These are phyloP conservation scores for Nothoprocta perdicaria DNA, from an alignment of 2,113 vertebrate species.

Conservation along the genomic window DNA sequence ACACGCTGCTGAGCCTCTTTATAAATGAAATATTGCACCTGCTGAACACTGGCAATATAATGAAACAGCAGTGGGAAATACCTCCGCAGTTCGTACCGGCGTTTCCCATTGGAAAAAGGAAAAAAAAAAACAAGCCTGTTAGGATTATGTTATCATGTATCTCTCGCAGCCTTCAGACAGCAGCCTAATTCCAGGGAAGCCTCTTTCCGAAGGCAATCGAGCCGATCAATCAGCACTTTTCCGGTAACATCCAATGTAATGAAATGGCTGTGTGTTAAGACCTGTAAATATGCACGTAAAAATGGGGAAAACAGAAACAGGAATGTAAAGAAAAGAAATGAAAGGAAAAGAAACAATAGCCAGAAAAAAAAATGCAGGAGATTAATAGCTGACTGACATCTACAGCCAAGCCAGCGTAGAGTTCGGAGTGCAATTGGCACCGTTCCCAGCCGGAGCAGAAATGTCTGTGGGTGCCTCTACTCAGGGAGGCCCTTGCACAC, in stretches of 20 bases:
- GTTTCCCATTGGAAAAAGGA: conserved; percentile 7
- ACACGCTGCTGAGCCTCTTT: neutral
- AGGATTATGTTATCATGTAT: neutral
- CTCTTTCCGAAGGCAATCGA: conserved; percentile 42
- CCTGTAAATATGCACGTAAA: neutral
- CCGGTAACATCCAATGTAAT: neutral
- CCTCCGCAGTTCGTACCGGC: neutral
- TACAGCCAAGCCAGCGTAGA: neutral
- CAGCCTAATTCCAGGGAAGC: conserved; percentile 21
- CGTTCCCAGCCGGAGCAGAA: neutral
- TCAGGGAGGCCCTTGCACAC: neutral
- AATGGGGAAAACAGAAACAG: neutral
- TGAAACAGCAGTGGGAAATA: neutral
- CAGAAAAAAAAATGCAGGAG: neutral
- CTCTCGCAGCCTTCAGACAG: conserved; percentile 14
- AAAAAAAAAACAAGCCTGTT: neutral
- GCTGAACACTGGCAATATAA: conserved; percentile 12
- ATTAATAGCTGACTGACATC: neutral
- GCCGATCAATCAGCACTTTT: conserved; percentile 6
- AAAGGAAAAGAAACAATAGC: neutral
- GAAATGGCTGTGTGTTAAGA: conserved; percentile 27
- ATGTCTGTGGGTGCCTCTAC: neutral
- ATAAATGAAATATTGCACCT: neutral
- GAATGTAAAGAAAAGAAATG: neutral
- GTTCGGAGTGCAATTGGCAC: neutral